phyloP scores from a whole-genome alignment of 2,113 vertebrate species.

The Donacobius atricapilla region DNA sequence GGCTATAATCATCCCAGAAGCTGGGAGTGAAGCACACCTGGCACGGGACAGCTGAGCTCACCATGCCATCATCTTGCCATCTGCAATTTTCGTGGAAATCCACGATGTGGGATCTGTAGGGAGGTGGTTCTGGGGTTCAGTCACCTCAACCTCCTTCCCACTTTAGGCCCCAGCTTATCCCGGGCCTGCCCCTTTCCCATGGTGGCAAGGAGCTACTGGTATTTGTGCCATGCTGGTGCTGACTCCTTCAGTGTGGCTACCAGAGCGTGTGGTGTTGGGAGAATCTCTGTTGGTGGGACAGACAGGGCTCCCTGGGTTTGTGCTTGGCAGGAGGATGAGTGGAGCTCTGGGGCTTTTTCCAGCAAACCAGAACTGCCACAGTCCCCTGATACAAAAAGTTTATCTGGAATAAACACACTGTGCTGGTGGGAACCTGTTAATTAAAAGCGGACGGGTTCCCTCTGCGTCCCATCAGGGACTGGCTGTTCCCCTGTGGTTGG shows the following conservation, averaged over 20 bases:
- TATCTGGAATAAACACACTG: not conserved
- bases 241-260: not conserved
- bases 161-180: not conserved
- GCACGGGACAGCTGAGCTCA: fast-evolving
- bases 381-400: not conserved
- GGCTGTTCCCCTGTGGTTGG: not conserved
- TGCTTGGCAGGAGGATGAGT: not conserved
- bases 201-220: not conserved
- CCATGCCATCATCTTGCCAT: not conserved
- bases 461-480: not conserved
- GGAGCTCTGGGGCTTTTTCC: not conserved
- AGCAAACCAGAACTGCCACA: not conserved
- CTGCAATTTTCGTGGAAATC: not conserved
- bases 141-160: not conserved
- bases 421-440: not conserved
- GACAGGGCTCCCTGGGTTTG: not conserved
- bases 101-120: fast-evolving
- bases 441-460: not conserved
- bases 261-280: fast-evolving
- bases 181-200: not conserved
- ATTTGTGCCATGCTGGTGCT: not conserved
- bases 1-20: not conserved
- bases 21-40: not conserved
- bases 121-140: not conserved
- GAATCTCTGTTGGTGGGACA: fast-evolving